These are phyloP conservation scores for Chrysolina haemoptera DNA, from an alignment of 2,888 invertebrate species.

Conservation along the genomic window DNA sequence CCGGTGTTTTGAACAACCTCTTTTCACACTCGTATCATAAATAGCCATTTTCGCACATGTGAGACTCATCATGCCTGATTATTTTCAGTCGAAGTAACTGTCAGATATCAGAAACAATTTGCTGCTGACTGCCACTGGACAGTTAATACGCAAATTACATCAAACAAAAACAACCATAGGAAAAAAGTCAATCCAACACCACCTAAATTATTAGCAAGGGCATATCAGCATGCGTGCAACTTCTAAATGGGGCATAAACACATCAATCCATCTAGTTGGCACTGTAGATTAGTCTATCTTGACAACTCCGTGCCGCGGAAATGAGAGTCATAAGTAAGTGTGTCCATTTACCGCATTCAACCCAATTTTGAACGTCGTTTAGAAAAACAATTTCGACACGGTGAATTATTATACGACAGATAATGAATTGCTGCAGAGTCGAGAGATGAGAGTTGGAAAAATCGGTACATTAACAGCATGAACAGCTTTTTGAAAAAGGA, in stretches of 20 bases:
- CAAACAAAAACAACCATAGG: neutral
- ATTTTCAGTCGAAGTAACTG: too few relatives aligned
- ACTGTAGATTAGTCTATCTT: conserved; percentile 64
- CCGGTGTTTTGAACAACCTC: too few relatives aligned
- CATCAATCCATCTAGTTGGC: conserved; percentile 66
- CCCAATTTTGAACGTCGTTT: conserved; percentile 3
- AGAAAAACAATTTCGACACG: neutral
- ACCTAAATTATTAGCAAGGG: conserved; percentile 53
- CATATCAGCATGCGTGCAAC: conserved; percentile 58
- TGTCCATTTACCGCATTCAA: conserved; percentile 4
- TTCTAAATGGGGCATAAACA: conserved; percentile 65
- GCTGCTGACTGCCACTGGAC: neutral
- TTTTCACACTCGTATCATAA: too few relatives aligned
- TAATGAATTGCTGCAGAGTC: neutral
- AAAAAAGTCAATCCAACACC: conserved; percentile 15
- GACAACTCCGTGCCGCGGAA: conserved; percentile 61
- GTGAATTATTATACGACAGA: neutral
- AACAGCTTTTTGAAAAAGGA: too few relatives aligned
- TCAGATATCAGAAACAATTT: too few relatives aligned
- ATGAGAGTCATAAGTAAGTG: conserved; percentile 51
- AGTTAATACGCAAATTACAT: neutral
- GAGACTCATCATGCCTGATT: too few relatives aligned
- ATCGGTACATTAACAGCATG: too few relatives aligned
- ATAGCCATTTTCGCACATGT: too few relatives aligned
- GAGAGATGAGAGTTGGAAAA: too few relatives aligned